phyloP scores from a whole-genome alignment of 2,113 vertebrate genomes.

The Ascaphus truei region DNA sequence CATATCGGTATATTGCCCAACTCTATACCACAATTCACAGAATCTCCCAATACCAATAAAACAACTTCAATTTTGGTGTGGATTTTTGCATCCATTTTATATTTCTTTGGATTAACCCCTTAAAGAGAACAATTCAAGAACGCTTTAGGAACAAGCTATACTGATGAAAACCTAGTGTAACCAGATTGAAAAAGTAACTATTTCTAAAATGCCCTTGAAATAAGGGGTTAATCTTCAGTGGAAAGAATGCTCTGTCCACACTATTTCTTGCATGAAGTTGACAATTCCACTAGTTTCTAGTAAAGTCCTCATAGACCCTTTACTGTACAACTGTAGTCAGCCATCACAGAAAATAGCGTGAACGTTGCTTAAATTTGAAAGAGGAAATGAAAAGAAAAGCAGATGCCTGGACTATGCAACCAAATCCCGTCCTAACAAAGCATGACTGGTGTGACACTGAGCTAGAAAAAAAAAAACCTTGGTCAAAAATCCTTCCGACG shows the following conservation, averaged over 20 bases:
- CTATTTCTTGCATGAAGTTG: slow-evolving; percentile 63
- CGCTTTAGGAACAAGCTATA: background rate
- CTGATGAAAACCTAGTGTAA: too few species aligned
- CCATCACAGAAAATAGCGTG: slow-evolving; percentile 71
- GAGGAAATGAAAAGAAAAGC: slow-evolving; percentile 56
- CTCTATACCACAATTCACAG: background rate
- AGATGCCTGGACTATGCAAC: slow-evolving; percentile 68
- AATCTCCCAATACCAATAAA: too few species aligned
- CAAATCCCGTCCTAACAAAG: slow-evolving; percentile 69
- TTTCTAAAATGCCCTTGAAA: slow-evolving; percentile 39
- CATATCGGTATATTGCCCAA: too few species aligned
- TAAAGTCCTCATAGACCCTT: too few species aligned
- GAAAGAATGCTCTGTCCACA: slow-evolving; percentile 73
- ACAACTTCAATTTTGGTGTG: slow-evolving; percentile 53
- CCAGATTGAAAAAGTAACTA: background rate
- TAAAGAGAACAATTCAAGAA: slow-evolving; percentile 46
- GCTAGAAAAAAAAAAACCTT: slow-evolving; percentile 94
- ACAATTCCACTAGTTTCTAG: background rate
- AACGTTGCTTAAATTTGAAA: slow-evolving; percentile 67
- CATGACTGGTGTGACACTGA: slow-evolving; percentile 97
- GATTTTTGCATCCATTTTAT: slow-evolving; percentile 73
- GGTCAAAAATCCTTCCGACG: slow-evolving; percentile 99
- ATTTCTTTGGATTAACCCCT: slow-evolving; percentile 72
- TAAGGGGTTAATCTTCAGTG: slow-evolving; percentile 78
- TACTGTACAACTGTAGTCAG: slow-evolving; percentile 46